Conservation (phyloP, 2,113 vertebrate species). For the Motacilla alba region DNA sequence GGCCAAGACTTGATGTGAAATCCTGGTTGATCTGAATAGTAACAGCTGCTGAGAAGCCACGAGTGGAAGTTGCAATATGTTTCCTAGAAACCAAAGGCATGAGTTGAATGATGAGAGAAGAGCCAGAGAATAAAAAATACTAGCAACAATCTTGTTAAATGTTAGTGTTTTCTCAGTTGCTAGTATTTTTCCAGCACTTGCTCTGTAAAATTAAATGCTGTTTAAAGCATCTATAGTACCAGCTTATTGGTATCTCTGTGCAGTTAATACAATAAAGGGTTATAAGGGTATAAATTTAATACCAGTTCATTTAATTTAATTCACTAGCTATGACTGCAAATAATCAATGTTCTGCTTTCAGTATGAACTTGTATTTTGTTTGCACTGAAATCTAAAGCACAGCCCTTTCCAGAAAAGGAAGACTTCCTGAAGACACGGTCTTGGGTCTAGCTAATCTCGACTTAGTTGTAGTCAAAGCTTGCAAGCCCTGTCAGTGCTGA, state of each 20-base stretch:
- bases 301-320: background rate
- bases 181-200: background rate
- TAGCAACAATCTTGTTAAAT: background rate
- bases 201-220: background rate
- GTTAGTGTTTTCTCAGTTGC: background rate
- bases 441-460: background rate
- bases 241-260: background rate
- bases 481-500: background rate
- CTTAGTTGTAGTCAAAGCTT: background rate
- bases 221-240: background rate
- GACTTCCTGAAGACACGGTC: background rate
- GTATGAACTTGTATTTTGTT: background rate
- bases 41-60: slow-evolving; percentile 2
- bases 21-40: background rate
- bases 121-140: background rate
- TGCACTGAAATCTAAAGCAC: background rate
- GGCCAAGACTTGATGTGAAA: background rate
- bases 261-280: background rate
- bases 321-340: background rate
- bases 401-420: background rate
- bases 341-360: background rate
- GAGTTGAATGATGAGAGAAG: background rate
- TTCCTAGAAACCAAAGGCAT: slow-evolving; percentile 37
- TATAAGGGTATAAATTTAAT: background rate
- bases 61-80: background rate